phyloP scores from a whole-genome alignment of 2,888 invertebrate species.

The Tipula unca region DNA sequence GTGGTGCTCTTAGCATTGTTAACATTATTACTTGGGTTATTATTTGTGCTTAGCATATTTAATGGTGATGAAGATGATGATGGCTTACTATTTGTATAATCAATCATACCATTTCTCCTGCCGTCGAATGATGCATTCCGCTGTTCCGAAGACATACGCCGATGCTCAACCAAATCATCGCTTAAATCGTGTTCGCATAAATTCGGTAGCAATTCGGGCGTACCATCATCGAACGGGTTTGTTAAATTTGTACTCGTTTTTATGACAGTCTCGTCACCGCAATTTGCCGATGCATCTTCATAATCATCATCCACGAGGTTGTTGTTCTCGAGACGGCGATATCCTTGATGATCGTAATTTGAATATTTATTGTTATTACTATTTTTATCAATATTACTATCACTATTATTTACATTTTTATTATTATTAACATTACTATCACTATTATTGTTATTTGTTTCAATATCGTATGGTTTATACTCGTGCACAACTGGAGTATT shows the following conservation, averaged over 20 bases:
- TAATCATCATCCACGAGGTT: neutral
- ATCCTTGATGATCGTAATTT: neutral
- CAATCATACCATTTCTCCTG: slow-evolving; percentile 39
- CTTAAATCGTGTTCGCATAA: slow-evolving; percentile 3
- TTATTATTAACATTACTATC: neutral
- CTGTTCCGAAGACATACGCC: slow-evolving; percentile 37
- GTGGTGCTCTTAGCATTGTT: slow-evolving; percentile 24
- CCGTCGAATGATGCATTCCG: slow-evolving; percentile 38
- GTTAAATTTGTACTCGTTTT: slow-evolving; percentile 23
- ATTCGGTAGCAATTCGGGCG: neutral
- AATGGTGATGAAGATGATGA: neutral
- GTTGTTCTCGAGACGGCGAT: neutral
- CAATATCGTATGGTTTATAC: slow-evolving; percentile 18
- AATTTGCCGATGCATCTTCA: neutral
- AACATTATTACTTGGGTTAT: slow-evolving; percentile 24
- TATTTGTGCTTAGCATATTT: neutral
- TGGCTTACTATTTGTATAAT: slow-evolving; percentile 22
- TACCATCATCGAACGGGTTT: slow-evolving; percentile 21
- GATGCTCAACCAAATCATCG: slow-evolving; percentile 35
- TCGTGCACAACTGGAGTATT: neutral
- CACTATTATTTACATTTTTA: neutral
- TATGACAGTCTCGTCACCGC: slow-evolving; percentile 10
- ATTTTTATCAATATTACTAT: neutral
- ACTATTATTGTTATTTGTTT: slow-evolving; percentile 9
- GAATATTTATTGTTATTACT: slow-evolving; percentile 9